Conservation (phyloP, 2,888 invertebrate genomes). For the Polylopha cassiicola region DNA sequence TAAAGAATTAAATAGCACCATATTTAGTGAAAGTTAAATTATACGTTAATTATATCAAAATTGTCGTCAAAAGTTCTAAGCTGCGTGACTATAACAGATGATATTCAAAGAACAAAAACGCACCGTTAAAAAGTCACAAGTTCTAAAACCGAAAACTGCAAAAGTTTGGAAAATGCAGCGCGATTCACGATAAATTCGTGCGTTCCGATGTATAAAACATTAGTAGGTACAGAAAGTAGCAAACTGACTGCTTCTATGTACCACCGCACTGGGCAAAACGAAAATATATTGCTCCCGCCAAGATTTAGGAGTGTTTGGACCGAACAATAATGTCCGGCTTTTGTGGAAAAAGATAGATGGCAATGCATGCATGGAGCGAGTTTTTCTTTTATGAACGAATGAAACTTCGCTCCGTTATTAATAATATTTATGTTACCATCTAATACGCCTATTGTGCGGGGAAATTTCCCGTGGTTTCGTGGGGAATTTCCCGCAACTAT, state of each 20-base stretch:
- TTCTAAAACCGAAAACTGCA: conserved; percentile 30
- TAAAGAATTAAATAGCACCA: no score
- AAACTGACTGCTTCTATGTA: conserved; percentile 61
- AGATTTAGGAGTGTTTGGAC: conserved; percentile 79
- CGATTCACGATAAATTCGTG: conserved; percentile 34
- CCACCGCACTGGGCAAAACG: conserved; percentile 76
- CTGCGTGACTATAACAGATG: no score
- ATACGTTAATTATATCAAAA: no score
- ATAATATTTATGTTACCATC: conserved; percentile 66
- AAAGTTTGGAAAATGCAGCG: background rate
- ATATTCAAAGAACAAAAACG: no score
- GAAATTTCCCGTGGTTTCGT: conserved; percentile 50
- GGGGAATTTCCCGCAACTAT: conserved; percentile 45
- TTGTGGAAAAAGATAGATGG: conserved; percentile 78
- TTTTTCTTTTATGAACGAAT: conserved; percentile 73
- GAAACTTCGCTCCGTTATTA: conserved; percentile 72
- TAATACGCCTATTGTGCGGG: conserved; percentile 50
- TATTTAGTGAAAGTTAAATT: no score
- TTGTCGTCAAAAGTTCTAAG: no score
- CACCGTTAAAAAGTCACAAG: conserved; percentile 38
- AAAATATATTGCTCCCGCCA: conserved; percentile 78
- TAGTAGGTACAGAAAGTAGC: conserved; percentile 67
- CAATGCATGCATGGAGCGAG: conserved; percentile 73
- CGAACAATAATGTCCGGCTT: conserved; percentile 79
- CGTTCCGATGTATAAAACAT: conserved; percentile 64